These are phyloP conservation scores for Abrostola triplasia DNA, from an alignment of 2,888 invertebrate genomes.

Conservation along the genomic window DNA sequence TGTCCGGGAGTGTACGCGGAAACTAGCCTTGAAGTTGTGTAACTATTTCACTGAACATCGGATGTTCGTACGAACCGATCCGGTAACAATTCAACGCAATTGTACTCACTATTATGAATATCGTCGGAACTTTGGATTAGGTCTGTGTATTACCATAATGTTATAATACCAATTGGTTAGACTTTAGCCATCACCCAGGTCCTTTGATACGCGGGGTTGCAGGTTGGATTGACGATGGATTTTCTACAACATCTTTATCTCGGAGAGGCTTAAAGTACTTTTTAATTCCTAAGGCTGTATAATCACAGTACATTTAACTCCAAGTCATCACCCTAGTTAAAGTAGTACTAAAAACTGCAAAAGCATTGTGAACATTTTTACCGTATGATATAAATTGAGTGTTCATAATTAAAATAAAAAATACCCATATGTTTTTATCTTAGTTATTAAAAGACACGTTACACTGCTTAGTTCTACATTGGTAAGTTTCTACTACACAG, in stretches of 20 bases:
- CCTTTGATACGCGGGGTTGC: background rate
- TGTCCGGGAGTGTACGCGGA: slow-evolving; percentile 31
- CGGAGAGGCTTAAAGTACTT: background rate
- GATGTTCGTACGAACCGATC: slow-evolving; percentile 46
- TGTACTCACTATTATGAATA: slow-evolving; percentile 36
- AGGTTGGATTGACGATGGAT: background rate
- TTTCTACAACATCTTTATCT: no score
- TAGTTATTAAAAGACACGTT: no score
- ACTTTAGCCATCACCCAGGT: background rate
- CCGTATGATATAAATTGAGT: no score
- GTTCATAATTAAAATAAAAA: no score
- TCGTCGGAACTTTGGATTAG: slow-evolving; percentile 29
- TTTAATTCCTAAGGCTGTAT: no score
- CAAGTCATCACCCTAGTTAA: no score
- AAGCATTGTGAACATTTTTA: no score
- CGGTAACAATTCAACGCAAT: slow-evolving; percentile 42
- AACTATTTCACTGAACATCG: slow-evolving; percentile 50
- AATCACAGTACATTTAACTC: no score
- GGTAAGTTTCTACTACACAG: no score
- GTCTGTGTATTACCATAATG: slow-evolving; percentile 35
- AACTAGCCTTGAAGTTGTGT: slow-evolving; percentile 50
- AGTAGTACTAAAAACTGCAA: no score
- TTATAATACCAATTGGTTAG: background rate
- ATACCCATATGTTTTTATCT: no score
- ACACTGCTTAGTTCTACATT: no score